Evolutionary conservation across 2,888 invertebrate genomes (phyloP).

Genomic region (Achlya flavicornis): DNA sequence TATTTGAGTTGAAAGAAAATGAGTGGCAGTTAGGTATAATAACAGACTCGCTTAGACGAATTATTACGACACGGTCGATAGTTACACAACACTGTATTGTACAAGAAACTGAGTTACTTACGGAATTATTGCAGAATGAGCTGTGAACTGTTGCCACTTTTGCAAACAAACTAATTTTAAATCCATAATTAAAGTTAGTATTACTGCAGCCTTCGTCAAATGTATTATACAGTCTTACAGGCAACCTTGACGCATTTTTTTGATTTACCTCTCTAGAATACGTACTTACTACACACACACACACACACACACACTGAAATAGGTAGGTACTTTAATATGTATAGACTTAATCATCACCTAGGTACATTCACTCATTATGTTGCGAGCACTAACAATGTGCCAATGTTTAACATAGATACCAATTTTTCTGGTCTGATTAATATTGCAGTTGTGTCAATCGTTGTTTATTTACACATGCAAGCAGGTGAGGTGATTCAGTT

Average conservation of each 20-base stretch:
- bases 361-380: neutral
- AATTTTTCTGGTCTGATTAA: constrained; percentile 11
- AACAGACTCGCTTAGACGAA: constrained; percentile 10
- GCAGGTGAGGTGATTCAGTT: neutral
- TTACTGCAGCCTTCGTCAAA: neutral
- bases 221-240: neutral
- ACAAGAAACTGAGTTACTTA: constrained; percentile 13
- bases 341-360: neutral
- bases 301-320: constrained; percentile 2
- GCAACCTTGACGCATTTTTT: constrained; percentile 3
- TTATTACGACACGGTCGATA: constrained; percentile 13
- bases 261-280: neutral
- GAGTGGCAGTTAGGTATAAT: constrained; percentile 6
- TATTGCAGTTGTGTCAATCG: constrained; percentile 7
- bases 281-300: neutral
- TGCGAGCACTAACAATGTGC: constrained; percentile 6
- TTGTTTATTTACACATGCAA: constrained; percentile 18
- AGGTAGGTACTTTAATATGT: constrained; percentile 1
- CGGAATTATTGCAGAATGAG: constrained; percentile 13
- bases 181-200: neutral
- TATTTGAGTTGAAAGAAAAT: constrained; percentile 6
- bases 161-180: constrained; percentile 6
- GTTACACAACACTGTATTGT: constrained; percentile 12
- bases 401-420: neutral
- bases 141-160: constrained; percentile 4